Conservation (phyloP, 2,797 vertebrate genomes). For the Phaenicophaeus curvirostris region DNA sequence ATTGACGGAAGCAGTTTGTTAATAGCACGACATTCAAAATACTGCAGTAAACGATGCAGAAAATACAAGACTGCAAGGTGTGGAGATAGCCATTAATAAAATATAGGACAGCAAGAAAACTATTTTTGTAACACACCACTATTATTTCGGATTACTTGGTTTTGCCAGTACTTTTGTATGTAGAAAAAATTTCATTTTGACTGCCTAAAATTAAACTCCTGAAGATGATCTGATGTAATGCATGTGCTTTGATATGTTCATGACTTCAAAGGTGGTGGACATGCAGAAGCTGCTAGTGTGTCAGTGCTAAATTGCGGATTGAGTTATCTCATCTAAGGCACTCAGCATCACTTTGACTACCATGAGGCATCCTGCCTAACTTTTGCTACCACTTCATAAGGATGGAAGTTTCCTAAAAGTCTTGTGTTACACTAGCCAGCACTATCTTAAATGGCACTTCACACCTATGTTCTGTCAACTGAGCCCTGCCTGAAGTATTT, state of each 20-base stretch:
- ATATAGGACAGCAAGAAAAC: constrained; percentile 4
- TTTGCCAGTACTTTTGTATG: background rate
- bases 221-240: background rate
- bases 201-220: background rate
- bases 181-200: background rate
- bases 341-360: background rate
- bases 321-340: background rate
- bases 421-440: background rate
- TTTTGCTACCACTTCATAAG: background rate
- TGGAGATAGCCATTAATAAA: constrained; percentile 43
- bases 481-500: background rate
- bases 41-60: constrained; percentile 68
- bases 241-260: background rate
- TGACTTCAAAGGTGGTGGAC: background rate
- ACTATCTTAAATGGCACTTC: background rate
- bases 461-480: background rate
- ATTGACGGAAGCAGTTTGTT: constrained; percentile 54
- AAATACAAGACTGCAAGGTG: constrained; percentile 46
- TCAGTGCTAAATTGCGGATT: background rate
- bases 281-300: background rate
- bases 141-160: background rate
- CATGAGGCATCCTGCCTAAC: background rate
- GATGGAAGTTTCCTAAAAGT: background rate
- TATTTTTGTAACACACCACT: background rate
- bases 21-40: constrained; percentile 49